These are phyloP conservation scores for Urophycis tenuis DNA, from an alignment of 2,797 vertebrate genomes.

Conservation along the genomic window DNA sequence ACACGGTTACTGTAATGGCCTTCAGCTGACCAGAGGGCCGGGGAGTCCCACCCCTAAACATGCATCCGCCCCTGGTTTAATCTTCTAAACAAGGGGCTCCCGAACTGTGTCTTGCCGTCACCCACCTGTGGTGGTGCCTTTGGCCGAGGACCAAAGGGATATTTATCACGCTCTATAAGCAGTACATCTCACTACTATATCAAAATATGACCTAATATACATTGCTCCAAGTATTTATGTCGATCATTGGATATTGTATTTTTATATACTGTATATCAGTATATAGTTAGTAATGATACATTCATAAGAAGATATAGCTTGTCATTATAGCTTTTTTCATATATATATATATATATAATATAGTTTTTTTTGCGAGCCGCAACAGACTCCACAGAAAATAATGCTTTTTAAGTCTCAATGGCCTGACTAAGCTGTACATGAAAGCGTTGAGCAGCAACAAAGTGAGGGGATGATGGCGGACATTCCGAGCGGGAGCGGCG, in stretches of 20 bases:
- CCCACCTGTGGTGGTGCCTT: neutral
- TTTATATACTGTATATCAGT: too few relatives aligned
- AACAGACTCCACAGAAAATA: too few relatives aligned
- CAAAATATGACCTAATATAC: neutral
- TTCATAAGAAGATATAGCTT: too few relatives aligned
- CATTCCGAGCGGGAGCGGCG: neutral
- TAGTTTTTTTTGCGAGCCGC: too few relatives aligned
- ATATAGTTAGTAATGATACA: too few relatives aligned
- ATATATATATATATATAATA: too few relatives aligned
- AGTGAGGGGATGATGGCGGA: neutral
- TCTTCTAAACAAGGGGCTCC: neutral
- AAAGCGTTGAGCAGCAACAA: neutral
- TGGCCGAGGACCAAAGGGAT: neutral
- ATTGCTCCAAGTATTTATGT: neutral
- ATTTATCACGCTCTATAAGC: neutral
- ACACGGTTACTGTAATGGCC: conserved; percentile 2
- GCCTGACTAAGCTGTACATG: neutral
- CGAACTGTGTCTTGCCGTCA: neutral
- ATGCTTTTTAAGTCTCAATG: too few relatives aligned
- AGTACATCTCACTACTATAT: neutral
- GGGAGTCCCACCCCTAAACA: neutral
- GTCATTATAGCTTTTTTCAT: too few relatives aligned
- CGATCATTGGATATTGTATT: neutral
- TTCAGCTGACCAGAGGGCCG: neutral
- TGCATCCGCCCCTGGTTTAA: neutral